Conservation (phyloP, 2,797 vertebrate species). For the Peromyscus nudipes region DNA sequence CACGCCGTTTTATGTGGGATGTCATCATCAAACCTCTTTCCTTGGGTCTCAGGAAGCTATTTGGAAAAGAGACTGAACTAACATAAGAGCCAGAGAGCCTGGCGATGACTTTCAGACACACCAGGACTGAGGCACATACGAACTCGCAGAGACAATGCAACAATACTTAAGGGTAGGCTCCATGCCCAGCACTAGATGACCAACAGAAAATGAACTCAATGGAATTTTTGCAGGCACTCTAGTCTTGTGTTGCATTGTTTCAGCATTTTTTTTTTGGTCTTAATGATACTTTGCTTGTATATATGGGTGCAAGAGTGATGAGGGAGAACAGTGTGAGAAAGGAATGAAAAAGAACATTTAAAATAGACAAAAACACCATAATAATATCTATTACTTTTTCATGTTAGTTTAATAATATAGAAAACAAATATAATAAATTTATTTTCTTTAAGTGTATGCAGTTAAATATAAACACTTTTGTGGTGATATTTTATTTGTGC, state of each 20-base stretch:
- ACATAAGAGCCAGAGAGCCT: background rate
- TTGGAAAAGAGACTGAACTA: background rate
- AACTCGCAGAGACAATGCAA: background rate
- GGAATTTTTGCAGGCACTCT: background rate
- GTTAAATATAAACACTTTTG: too few species aligned
- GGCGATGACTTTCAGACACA: background rate
- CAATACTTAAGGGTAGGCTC: background rate
- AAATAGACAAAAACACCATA: too few species aligned
- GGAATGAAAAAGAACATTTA: background rate
- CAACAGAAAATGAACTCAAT: background rate
- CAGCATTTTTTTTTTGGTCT: too few species aligned
- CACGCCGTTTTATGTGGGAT: too few species aligned
- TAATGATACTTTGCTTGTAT: too few species aligned
- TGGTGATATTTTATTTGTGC: too few species aligned
- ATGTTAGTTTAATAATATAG: too few species aligned
- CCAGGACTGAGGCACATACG: background rate
- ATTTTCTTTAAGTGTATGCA: too few species aligned
- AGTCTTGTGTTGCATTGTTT: too few species aligned
- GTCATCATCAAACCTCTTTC: background rate
- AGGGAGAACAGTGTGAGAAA: background rate
- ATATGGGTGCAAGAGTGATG: background rate
- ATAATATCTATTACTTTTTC: too few species aligned
- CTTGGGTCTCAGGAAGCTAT: background rate
- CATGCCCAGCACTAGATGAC: background rate
- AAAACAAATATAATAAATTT: too few species aligned